Base-by-base conservation (phyloP, 2,888 invertebrate genomes). In the Nineta flava region DNA sequence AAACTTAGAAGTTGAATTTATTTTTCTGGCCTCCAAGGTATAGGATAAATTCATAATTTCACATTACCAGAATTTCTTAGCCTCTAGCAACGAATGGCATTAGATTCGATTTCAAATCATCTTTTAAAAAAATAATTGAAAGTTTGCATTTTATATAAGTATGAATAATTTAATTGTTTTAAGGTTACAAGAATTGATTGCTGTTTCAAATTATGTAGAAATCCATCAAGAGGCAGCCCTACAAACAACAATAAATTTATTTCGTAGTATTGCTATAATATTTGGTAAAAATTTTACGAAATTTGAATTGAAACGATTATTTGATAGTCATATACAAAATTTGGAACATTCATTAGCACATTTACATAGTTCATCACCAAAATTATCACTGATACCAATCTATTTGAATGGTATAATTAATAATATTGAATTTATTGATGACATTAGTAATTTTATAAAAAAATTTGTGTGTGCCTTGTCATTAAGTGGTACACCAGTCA, bases 271-370 rank as follows among this genome's bases (percentile, higher is more conserved):
- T 47, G 78, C 80, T 56, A 69, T 76, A 17, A 76, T 79, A 49
- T 84, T 86, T 61, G 83, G 84, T 7, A 68, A 69, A 52, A 70
- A 73, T 40, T 81, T 86, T 61, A 75, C 79, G 0, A 63, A 62
- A 49, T 64, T 65, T 17, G 70, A 76, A 61, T 62, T 83, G 46
- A 74, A 73, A 57, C 73, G 76, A 13, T 62, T 76, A 47, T 77
- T 83, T 57, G 65, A 67, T 48, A 68, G 72, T 15, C 73, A 75
- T 40, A 71, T 83, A 50, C 64, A 68, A 46, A 74, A 71, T 54
- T 63, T 83, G 51, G 81, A 82, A 60, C 72, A 73, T 55, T 74
- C 75, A 58, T 69, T 81, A 59, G 74, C 75, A 55, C 76, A 74
- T 61, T 63, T 69, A 49, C 73, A 70, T 50, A 49, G 44, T 45